Percentiles rank a stretch among this genome's conserved stretches.
Conservation (phyloP, 64 coral and sea anemone species). For the Porites lutea region DNA sequence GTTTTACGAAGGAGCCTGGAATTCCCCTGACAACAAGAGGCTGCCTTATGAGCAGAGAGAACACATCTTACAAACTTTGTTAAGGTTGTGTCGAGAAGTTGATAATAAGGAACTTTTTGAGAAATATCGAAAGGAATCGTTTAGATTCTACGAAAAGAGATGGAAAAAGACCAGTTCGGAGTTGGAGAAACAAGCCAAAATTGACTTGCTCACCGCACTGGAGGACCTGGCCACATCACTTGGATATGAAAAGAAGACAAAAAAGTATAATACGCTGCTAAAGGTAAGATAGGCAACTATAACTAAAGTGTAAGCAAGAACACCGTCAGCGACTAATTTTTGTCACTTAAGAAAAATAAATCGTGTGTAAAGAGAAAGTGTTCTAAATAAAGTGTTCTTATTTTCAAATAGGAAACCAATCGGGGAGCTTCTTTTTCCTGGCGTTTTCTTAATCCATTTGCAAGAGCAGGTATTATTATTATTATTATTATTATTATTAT, state of each 20-base stretch:
- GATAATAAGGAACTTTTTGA: not conserved
- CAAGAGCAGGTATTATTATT: not conserved
- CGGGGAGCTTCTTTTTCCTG: not conserved
- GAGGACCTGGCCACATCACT: not conserved
- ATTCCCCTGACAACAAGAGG: constrained; percentile 21
- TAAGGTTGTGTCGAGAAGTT: not conserved
- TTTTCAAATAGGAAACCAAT: too few relatives aligned
- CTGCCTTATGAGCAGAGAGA: constrained; percentile 2
- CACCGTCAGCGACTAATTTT: too few relatives aligned
- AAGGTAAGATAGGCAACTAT: not conserved
- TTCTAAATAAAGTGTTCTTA: too few relatives aligned
- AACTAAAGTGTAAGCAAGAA: too few relatives aligned
- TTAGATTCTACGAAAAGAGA: constrained; percentile 3
- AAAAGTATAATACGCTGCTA: not conserved
- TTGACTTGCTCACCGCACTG: not conserved
- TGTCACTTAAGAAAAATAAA: too few relatives aligned
- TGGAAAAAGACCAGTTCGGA: not conserved
- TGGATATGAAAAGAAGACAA: not conserved
- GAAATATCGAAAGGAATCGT: not conserved
- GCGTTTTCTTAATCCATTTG: not conserved
- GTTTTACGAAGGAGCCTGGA: constrained; percentile 34
- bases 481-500: not conserved
- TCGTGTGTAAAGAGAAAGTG: too few relatives aligned
- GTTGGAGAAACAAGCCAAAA: not conserved
- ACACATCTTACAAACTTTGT: not conserved